Conservation (phyloP, 1,140 invertebrate genomes). For the Drosophila lini region DNA sequence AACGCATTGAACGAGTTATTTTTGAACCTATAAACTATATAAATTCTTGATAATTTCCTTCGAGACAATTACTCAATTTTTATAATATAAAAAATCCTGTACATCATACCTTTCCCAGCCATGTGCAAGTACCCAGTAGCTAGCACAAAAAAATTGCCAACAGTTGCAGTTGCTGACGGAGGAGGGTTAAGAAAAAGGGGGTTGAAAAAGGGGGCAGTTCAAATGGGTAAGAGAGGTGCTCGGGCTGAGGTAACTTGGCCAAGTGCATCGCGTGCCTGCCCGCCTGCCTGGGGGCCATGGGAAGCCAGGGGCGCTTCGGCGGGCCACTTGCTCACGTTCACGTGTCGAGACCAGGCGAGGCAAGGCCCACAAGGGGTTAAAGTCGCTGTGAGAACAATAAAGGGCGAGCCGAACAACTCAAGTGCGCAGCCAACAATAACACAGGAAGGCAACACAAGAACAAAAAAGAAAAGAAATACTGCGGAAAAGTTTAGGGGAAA, state of each 20-base stretch:
- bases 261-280: conserved; percentile 78
- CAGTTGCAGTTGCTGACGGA: conserved; percentile 65
- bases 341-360: conserved; percentile 34
- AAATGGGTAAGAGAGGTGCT: conserved; percentile 36
- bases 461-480: conserved; percentile 2
- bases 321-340: conserved; percentile 59
- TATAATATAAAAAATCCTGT: no score
- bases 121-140: background rate
- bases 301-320: conserved; percentile 48
- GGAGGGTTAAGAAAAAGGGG: background rate
- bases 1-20: no score
- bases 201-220: conserved; percentile 15
- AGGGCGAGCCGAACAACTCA: conserved; percentile 58
- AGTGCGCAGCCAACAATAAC: conserved; percentile 59
- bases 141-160: conserved; percentile 59
- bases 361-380: conserved; percentile 26
- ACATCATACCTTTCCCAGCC: background rate
- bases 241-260: conserved; percentile 63
- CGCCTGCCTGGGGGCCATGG: conserved; percentile 9
- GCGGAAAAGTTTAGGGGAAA: conserved; percentile 27
- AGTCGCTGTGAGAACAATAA: conserved; percentile 44
- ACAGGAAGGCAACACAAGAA: conserved; percentile 13
- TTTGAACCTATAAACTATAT: no score
- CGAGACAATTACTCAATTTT: no score
- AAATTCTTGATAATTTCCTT: no score